Evolutionary conservation across 2,797 vertebrate genomes (phyloP), one percentile per base, ranked within the genome.

Genomic region (Rhynchotus rufescens): DNA sequence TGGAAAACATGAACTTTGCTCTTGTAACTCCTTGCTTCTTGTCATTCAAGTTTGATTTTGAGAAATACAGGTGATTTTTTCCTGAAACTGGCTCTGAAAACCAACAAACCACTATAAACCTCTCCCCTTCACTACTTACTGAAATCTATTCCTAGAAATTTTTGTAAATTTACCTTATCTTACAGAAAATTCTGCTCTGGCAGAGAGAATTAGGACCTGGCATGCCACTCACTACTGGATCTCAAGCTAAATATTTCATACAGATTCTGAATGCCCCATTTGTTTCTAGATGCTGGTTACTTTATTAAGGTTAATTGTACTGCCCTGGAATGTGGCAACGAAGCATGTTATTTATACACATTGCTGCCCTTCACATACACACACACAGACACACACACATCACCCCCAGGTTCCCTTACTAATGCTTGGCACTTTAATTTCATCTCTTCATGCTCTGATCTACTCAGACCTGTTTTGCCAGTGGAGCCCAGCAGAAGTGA

Each of bases 241-340:
- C 71, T 88, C 60, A 78, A 80, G 77, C 49, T 84, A 84, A 94
- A 91, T 96, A 90, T 94, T 93, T 95, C 85, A 84, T 86, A 85
- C 45, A 66, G 80, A 67, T 88, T 91, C 94, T 94, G 79, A 93
- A 95, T 93, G 93, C 77, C 32, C 85, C 92, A 91, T 95, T 95
- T 96, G 80, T 81, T 96, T 93, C 91, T 92, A 95, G 93, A 91
- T 94, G 93, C 91, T 87, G 52, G 87, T 88, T 86, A 92, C 90
- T 92, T 91, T 92, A 94, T 96, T 94, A 95, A 94, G 91, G 94
- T 96, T 96, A 95, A 96, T 94, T 96, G 73, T 80, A 40, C 61
- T 91, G 88, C 89, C 89, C 94, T 86, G 88, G 72, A 92, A 93
- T 85, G 82, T 68, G 68, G n/a, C 71, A 81, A 22, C 49, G 77